phyloP scores from a whole-genome alignment of 2,888 invertebrate species.

The Xanthorhoe designata region DNA sequence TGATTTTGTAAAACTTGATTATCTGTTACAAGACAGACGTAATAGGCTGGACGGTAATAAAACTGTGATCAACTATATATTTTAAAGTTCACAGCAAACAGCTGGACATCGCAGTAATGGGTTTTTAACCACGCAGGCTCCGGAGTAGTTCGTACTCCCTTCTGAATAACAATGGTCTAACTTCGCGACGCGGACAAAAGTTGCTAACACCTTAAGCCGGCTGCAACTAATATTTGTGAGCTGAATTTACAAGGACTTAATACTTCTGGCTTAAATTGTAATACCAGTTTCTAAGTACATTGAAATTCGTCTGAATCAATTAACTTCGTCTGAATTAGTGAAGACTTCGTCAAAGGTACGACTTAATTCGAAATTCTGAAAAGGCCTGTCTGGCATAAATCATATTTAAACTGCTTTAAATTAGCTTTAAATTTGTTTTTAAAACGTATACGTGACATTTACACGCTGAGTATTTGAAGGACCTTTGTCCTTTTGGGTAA shows the following conservation, averaged over 20 bases:
- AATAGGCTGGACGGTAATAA: slow-evolving; percentile 19
- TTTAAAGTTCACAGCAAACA: slow-evolving; percentile 41
- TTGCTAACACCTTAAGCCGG: slow-evolving; percentile 34
- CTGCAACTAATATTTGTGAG: slow-evolving; percentile 34
- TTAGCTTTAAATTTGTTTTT: slow-evolving; percentile 1
- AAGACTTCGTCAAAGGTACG: not conserved
- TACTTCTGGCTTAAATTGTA: slow-evolving; percentile 19
- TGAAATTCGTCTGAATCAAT: slow-evolving; percentile 5
- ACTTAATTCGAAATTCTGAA: not conserved
- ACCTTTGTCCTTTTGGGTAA: slow-evolving; percentile 1
- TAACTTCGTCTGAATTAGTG: not conserved
- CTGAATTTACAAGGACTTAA: slow-evolving; percentile 31
- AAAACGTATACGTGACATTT: slow-evolving; percentile 6
- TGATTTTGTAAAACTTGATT: not conserved
- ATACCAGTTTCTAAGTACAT: not conserved
- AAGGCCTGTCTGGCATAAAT: not conserved
- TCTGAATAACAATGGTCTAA: slow-evolving; percentile 39
- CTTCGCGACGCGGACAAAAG: slow-evolving; percentile 27
- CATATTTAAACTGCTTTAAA: not conserved
- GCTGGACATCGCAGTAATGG: slow-evolving; percentile 47
- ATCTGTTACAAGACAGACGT: not conserved
- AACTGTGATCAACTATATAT: slow-evolving; percentile 29
- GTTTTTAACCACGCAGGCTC: slow-evolving; percentile 46
- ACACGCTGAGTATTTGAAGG: slow-evolving; percentile 15
- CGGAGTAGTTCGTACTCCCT: slow-evolving; percentile 24